Evolutionary conservation across 2,113 vertebrate genomes (phyloP).

Genomic region (Verasper variegatus): DNA sequence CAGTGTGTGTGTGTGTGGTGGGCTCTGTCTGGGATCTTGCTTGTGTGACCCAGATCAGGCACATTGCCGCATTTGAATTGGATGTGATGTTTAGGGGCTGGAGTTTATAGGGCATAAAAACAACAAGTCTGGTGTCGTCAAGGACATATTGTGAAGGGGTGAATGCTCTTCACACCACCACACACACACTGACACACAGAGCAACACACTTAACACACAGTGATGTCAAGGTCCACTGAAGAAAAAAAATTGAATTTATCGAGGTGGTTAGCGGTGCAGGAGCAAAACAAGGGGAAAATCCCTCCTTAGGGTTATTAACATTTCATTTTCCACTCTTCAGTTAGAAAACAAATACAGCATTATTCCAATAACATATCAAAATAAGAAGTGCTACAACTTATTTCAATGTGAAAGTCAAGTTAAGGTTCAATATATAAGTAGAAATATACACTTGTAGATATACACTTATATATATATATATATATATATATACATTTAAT

Average conservation of each 20-base stretch:
- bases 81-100: constrained; percentile 28
- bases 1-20: not conserved
- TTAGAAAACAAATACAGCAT: too few relatives aligned
- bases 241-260: not conserved
- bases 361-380: too few relatives aligned
- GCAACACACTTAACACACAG: not conserved
- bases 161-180: not conserved
- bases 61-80: constrained; percentile 24
- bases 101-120: constrained; percentile 51
- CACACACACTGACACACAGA: not conserved
- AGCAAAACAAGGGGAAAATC: not conserved
- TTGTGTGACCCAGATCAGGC: constrained; percentile 66
- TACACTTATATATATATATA: too few relatives aligned
- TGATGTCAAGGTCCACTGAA: not conserved
- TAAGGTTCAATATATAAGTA: too few relatives aligned
- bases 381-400: too few relatives aligned
- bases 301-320: too few relatives aligned
- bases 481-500: too few relatives aligned
- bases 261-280: not conserved
- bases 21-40: constrained; percentile 37
- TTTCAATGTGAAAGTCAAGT: too few relatives aligned
- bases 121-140: constrained; percentile 35
- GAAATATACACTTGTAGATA: too few relatives aligned
- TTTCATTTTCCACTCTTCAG: too few relatives aligned
- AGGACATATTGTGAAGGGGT: constrained; percentile 35